Base-by-base conservation (phyloP, 2,888 invertebrate species). In the Pandemis heparana region DNA sequence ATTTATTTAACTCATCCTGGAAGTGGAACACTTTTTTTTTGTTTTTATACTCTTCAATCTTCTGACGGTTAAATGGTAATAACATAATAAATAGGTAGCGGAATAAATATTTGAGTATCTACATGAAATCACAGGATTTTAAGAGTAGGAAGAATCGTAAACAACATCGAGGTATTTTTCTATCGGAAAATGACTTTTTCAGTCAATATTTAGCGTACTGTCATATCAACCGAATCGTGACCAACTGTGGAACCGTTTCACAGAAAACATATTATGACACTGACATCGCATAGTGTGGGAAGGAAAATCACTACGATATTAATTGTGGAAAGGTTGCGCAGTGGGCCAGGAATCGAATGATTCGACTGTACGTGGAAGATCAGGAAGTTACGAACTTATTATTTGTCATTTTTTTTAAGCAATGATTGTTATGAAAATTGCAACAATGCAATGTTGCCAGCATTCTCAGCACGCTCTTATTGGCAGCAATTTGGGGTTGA, bases 131-230 rank as follows among this genome's bases (percentile, higher is more conserved):
- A 76, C 61, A 75, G 79, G 79, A 81, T 46, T 53, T 75, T 59
- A 59, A 59, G 53, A 38, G 53, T 63, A 66, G 74, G 71, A 70
- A 76, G 70, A 64, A 23, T 32, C 14, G 12, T 60, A 63, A 23
- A 56, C 39, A 59, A 38, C 41, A 62, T 65, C 53, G 77, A 79
- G 77, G 77, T 79, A 77, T 71, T 60, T 65, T 70, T 61, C 77
- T 81, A 23, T 56, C 23, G 81, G 83, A 82, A 83, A 84, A 84
- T 79, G 66, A 68, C 72, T 48, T 48, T 75, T 74, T 70, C 73
- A 71, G 74, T 79, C 76, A 70, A 75, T 75, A 75, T 73, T 75
- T 23, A 56, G n/a, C 23, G 23, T 32, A 32, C 23, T 32, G 23
- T 32, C 23, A 2, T 32, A 32, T 4, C 23, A 32, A 32, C 23